phyloP scores from a whole-genome alignment of 2,888 invertebrate species.

The Meta bourneti region DNA sequence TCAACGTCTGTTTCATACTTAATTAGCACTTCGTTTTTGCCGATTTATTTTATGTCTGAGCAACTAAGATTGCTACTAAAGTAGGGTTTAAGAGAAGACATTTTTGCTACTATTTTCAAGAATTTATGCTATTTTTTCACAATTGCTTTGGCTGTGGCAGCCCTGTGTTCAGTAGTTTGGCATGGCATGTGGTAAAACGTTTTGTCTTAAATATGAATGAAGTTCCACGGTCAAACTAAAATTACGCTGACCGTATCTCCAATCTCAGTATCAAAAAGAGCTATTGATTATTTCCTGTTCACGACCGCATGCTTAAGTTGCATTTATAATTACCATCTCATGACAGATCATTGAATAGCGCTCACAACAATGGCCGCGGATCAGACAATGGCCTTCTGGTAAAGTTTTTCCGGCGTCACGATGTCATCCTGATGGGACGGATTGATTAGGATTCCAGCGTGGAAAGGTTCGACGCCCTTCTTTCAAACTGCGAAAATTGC shows the following conservation, averaged over 20 bases:
- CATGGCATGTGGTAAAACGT: no score
- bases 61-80: no score
- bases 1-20: no score
- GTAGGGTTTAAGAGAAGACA: no score
- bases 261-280: not conserved
- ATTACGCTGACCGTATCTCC: not conserved
- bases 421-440: constrained; percentile 50
- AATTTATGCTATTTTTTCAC: no score
- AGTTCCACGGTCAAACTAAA: not conserved
- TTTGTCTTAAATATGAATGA: no score
- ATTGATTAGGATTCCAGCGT: constrained; percentile 46
- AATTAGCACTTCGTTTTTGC: no score
- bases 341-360: constrained; percentile 61
- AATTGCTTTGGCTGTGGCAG: no score
- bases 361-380: constrained; percentile 49
- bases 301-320: constrained; percentile 26
- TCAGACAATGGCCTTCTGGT: constrained; percentile 48
- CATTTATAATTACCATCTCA: constrained; percentile 59
- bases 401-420: constrained; percentile 62
- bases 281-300: constrained; percentile 56
- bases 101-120: no score
- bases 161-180: no score
- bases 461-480: constrained; percentile 70
- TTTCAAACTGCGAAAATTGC: not conserved
- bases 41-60: no score